Conservation (phyloP, 2,888 invertebrate species). For the Plagiodera versicolora region DNA sequence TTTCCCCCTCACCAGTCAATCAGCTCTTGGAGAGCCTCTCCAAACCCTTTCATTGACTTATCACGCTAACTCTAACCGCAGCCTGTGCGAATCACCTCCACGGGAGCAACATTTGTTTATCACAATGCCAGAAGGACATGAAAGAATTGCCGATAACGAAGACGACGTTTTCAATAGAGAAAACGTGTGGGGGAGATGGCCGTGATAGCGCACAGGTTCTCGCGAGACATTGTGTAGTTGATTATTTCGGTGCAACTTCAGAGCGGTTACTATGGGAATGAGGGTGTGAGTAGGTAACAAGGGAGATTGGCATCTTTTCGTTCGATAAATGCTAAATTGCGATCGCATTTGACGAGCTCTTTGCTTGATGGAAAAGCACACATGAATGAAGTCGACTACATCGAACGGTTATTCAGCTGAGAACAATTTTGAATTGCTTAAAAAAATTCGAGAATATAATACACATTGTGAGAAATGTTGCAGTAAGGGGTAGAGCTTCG, state of each 20-base stretch:
- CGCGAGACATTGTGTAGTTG: slow-evolving; percentile 3
- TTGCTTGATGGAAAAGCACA: background rate
- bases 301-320: slow-evolving; percentile 2
- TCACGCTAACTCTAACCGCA: background rate
- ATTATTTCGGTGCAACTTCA: slow-evolving; percentile 1
- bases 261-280: background rate
- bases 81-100: background rate
- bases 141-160: slow-evolving; percentile 3
- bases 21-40: background rate
- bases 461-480: too few species aligned
- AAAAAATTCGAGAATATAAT: too few species aligned
- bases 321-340: background rate
- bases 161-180: slow-evolving; percentile 21
- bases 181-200: slow-evolving; percentile 22
- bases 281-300: background rate
- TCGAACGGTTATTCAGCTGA: background rate
- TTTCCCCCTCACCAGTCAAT: slow-evolving; percentile 4
- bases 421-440: too few species aligned
- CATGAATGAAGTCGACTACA: background rate
- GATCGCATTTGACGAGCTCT: background rate
- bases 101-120: slow-evolving; percentile 7
- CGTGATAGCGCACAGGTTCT: slow-evolving; percentile 22
- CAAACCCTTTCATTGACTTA: slow-evolving; percentile 3
- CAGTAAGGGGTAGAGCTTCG: too few species aligned
- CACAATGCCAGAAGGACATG: background rate